Percentiles rank a stretch among this genome's conserved stretches.
Conservation (phyloP, 53 echinoderm and acorn worm species). For the Stichopus horrens region DNA sequence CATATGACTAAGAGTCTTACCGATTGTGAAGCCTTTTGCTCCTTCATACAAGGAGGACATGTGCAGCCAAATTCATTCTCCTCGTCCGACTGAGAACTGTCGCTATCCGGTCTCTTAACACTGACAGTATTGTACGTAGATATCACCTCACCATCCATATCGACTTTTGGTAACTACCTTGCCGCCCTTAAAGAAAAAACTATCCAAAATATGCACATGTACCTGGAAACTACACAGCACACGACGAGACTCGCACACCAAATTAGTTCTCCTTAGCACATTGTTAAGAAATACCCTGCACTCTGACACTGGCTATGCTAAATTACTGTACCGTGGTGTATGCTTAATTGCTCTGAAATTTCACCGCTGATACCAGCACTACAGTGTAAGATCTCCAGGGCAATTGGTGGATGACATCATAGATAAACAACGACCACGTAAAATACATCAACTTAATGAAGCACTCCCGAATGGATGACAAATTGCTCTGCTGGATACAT, state of each 20-base stretch:
- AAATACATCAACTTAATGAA: neutral
- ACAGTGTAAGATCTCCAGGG: constrained; percentile 36
- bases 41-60: constrained; percentile 9
- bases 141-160: neutral
- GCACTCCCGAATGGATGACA: neutral
- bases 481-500: neutral
- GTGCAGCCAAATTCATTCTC: constrained; percentile 28
- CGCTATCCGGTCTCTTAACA: neutral
- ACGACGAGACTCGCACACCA: no score
- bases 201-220: no score
- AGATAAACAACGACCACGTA: neutral
- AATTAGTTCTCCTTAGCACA: no score
- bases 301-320: no score
- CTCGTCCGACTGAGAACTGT: constrained; percentile 22
- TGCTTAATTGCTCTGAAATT: constrained; percentile 3
- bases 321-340: neutral
- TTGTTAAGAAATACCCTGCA: no score
- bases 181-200: no score
- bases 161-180: neutral
- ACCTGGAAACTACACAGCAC: no score
- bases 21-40: constrained; percentile 19
- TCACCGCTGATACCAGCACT: constrained; percentile 1
- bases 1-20: neutral
- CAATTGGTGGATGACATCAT: neutral
- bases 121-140: neutral